Evolutionary conservation across 2,797 vertebrate genomes (phyloP).

Genomic region (Sebastes hubbsi): DNA sequence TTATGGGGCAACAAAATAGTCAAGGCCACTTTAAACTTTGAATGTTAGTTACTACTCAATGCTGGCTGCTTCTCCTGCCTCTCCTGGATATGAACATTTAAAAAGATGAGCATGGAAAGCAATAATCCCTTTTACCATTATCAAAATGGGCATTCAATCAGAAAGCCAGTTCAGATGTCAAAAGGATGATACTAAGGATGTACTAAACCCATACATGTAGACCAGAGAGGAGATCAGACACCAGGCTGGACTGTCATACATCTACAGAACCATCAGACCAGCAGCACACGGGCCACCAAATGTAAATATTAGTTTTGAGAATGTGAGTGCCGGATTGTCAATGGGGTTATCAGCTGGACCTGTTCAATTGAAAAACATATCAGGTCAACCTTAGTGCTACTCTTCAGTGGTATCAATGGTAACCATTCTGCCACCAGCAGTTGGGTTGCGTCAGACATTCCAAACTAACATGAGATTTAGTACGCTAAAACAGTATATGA

Average conservation of each 20-base stretch:
- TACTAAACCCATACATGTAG: conserved; percentile 2
- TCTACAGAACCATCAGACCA: neutral
- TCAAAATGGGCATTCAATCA: conserved; percentile 23
- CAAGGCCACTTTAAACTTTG: neutral
- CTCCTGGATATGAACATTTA: neutral
- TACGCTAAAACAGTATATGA: too few species aligned
- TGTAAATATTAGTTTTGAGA: neutral
- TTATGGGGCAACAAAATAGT: neutral
- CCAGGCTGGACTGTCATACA: neutral
- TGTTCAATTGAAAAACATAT: neutral
- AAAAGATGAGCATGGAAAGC: neutral
- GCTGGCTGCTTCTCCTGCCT: neutral
- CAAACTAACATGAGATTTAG: too few species aligned
- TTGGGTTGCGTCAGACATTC: neutral
- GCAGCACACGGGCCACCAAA: neutral
- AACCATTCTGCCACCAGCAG: neutral
- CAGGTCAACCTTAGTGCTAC: neutral
- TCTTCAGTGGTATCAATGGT: neutral
- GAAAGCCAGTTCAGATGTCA: conserved; percentile 25
- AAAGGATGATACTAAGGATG: neutral
- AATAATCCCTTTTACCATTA: conserved; percentile 17
- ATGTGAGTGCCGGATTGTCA: neutral
- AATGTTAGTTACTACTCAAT: neutral
- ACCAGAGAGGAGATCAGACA: neutral
- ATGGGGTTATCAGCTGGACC: neutral